phyloP scores from a whole-genome alignment of 2,888 invertebrate species.

The Pristionchus mayeri region DNA sequence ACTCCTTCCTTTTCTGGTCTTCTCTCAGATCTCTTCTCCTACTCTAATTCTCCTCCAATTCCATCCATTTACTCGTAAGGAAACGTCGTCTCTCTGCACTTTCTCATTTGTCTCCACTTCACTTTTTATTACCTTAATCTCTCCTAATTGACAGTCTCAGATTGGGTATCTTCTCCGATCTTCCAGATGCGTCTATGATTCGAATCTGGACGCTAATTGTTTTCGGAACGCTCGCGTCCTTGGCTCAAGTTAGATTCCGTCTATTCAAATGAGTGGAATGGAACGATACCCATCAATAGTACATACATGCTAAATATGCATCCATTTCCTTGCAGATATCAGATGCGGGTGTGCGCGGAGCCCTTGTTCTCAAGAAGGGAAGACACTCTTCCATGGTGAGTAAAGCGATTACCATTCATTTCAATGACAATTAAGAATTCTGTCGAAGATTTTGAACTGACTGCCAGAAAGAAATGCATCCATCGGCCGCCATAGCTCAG shows the following conservation, averaged over 20 bases:
- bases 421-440: neutral
- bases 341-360: conserved; percentile 44
- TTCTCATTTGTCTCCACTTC: neutral
- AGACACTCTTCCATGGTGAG: conserved; percentile 51
- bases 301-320: neutral
- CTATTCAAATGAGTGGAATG: neutral
- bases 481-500: conserved; percentile 54
- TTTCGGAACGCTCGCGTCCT: neutral
- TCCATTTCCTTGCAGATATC: neutral
- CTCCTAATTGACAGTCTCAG: neutral
- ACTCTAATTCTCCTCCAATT: neutral
- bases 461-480: neutral
- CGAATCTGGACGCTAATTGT: neutral
- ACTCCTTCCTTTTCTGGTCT: conserved; percentile 3
- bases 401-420: too few species aligned
- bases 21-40: neutral
- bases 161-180: neutral
- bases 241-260: conserved; percentile 9
- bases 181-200: conserved; percentile 8
- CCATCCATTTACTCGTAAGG: neutral
- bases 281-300: too few species aligned
- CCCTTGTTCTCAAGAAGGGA: conserved; percentile 47
- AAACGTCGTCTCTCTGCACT: neutral
- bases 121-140: neutral
- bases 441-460: neutral